A percentile compares a stretch with the other conserved stretches of the same genome.
Conservation (phyloP, 2,888 invertebrate species). For the Podabrus alpinus region DNA sequence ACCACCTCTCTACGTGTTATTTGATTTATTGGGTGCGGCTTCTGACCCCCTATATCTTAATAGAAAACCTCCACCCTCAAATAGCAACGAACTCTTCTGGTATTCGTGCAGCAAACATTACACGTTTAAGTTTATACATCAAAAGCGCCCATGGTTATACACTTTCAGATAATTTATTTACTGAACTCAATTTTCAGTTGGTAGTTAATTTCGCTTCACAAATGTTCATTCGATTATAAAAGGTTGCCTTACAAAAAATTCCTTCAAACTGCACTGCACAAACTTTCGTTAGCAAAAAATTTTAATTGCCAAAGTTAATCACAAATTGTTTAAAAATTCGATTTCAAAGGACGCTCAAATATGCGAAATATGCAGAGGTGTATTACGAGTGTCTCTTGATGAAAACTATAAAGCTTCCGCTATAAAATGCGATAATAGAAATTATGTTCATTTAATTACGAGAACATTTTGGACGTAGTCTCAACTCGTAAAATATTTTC, state of each 20-base stretch:
- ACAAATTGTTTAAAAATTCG: background rate
- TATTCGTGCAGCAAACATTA: background rate
- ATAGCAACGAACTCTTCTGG: constrained; percentile 6
- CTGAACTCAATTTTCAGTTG: constrained; percentile 16
- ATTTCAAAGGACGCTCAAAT: background rate
- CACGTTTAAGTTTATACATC: background rate
- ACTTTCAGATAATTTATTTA: constrained; percentile 16
- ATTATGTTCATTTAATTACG: constrained; percentile 26
- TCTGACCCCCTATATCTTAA: constrained; percentile 19
- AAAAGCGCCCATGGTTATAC: constrained; percentile 9
- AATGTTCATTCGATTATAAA: constrained; percentile 11
- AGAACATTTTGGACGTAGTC: constrained; percentile 7
- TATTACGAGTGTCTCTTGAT: background rate
- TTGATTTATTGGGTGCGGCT: constrained; percentile 31
- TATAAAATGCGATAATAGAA: constrained; percentile 18
- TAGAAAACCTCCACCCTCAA: constrained; percentile 10
- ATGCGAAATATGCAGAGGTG: background rate
- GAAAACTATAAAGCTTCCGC: constrained; percentile 22
- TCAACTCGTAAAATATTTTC: constrained; percentile 25
- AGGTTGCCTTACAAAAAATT: background rate
- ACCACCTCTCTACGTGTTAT: constrained; percentile 27
- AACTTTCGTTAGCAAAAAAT: background rate
- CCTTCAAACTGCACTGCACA: background rate
- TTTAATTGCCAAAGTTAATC: background rate
- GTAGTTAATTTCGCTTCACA: constrained; percentile 16